Conservation (phyloP, 1,140 invertebrate species). For the Hypsibius dujardini region DNA sequence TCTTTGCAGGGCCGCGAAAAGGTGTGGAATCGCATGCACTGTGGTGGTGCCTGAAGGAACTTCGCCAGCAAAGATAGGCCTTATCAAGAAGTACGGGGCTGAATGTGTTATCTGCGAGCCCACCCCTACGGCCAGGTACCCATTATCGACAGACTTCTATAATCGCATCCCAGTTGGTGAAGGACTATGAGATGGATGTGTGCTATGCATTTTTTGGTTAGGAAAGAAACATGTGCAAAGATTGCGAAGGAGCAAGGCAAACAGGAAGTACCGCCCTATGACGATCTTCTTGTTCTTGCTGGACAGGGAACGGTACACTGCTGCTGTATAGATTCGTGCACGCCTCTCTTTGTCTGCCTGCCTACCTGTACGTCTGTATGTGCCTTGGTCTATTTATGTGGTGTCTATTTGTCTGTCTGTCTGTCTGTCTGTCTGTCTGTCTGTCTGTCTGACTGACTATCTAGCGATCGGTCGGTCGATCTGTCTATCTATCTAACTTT, state of each 20-base stretch:
- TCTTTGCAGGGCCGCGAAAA: conserved; percentile 28
- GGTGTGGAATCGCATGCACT: conserved; percentile 29
- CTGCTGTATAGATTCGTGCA: not conserved
- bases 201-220: conserved; percentile 18
- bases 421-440: too few species aligned
- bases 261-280: conserved; percentile 31
- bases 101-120: conserved; percentile 31
- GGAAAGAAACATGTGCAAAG: conserved; percentile 25
- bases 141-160: not conserved
- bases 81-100: conserved; percentile 34
- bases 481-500: conserved; percentile 11
- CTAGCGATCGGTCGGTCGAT: too few species aligned
- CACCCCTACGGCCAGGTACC: conserved; percentile 26
- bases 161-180: not conserved
- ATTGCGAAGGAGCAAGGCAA: conserved; percentile 24
- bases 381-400: conserved; percentile 4
- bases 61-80: conserved; percentile 31
- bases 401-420: too few species aligned
- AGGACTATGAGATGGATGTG: not conserved
- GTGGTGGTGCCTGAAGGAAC: conserved; percentile 34
- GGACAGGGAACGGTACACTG: conserved; percentile 31
- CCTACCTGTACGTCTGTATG: too few species aligned
- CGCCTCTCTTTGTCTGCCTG: too few species aligned
- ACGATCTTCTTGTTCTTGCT: conserved; percentile 36
- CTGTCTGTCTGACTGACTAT: too few species aligned